Conservation (phyloP, 2,113 vertebrate genomes). For the Ptilonorhynchus violaceus region DNA sequence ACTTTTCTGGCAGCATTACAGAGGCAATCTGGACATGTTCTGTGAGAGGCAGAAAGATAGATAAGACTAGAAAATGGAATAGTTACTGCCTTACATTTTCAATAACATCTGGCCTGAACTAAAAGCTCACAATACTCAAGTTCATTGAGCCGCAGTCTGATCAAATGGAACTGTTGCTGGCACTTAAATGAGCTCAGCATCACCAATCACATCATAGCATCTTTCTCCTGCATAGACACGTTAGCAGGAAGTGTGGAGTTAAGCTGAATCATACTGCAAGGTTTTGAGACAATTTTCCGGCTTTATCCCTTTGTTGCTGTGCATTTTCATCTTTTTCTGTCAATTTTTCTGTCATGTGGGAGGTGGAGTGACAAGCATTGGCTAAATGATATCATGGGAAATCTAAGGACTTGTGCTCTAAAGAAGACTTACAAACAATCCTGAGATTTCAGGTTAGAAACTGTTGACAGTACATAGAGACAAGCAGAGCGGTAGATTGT, state of each 20-base stretch:
- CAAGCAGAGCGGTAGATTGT: neutral
- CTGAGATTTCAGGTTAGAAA: neutral
- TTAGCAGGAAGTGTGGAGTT: neutral
- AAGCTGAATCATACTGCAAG: neutral
- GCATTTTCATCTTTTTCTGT: neutral
- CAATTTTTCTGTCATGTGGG: neutral
- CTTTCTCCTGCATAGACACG: neutral
- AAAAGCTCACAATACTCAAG: neutral
- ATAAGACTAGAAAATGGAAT: neutral
- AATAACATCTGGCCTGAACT: neutral
- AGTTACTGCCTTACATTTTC: neutral
- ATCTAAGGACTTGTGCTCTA: neutral
- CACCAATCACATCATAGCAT: neutral
- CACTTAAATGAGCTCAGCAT: neutral
- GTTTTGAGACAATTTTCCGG: neutral
- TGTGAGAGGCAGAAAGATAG: neutral
- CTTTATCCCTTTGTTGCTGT: neutral
- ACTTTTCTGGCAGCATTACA: neutral
- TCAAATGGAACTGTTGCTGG: neutral
- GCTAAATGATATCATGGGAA: fast-evolving
- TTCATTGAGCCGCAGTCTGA: neutral
- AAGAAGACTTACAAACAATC: neutral
- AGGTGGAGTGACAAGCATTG: neutral
- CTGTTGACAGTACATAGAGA: neutral
- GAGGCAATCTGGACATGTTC: neutral